Evolutionary conservation across 2,113 vertebrate genomes (phyloP), one percentile per base, ranked within the genome.

Genomic region (Ciconia stormi): DNA sequence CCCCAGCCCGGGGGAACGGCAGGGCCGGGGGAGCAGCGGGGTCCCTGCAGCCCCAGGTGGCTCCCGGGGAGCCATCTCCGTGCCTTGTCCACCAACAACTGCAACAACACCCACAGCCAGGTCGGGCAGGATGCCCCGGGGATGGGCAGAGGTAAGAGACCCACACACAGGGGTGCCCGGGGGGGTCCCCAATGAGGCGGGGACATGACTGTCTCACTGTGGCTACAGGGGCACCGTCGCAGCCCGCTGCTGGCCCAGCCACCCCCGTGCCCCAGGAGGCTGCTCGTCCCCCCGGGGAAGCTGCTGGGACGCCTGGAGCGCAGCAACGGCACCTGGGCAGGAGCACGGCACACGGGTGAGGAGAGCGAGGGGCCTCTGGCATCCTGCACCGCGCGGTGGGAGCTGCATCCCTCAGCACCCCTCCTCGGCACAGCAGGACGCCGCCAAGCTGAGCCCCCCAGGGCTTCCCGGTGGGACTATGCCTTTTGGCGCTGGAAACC

Each of bases 81-180:
- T 90, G 95, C 47, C 55, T 94, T 93, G 21, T 91, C 95, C 42
- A 94, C 93, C 58, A 96, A 82, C 76, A 97, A 90, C 49, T 95
- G 92, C 88, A 96, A 87, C 73, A 97, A 92, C 76, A 76, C 82
- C 63, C 16, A 1, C 0, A 7, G 56, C 32, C 56, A 21, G 56
- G 6, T 38, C 2, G 44, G 87, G 52, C 87, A 61, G n/a, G 81
- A 93, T 18, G 9, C 59, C 36, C 14, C 6, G 0, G 78, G 15
- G 67, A 19, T 1, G 1, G 59, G 52, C 25, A 4, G 12, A 55
- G 83, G 61, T 36, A 27, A 46, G 67, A 66, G 38, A 82, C 8
- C 19, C 27, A 0, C 2, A 5, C 8, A 1, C 2, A 10, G 25
- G 15, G 20, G 16, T 36, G 13, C 13, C 11, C 0, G 15, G 26